A percentile compares a stretch with the other conserved stretches of the same genome.
These are phyloP conservation scores for Phortica okadai DNA, from an alignment of 2,888 invertebrate species.

Conservation along the genomic window DNA sequence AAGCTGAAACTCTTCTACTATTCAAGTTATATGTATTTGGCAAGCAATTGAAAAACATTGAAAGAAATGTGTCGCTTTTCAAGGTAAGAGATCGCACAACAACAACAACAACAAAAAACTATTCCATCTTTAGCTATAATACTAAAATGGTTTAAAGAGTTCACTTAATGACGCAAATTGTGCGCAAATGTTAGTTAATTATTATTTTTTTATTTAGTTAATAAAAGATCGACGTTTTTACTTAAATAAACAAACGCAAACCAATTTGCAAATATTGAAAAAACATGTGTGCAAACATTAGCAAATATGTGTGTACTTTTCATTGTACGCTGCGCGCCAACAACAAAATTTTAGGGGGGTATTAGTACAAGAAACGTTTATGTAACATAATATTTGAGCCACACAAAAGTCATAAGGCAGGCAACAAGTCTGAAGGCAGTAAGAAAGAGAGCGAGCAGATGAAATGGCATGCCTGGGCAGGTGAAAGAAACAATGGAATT, in stretches of 20 bases:
- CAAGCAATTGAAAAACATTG: slow-evolving; percentile 44
- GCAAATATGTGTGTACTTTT: neutral
- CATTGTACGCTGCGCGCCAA: neutral
- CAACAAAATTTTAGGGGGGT: neutral
- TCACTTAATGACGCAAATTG: slow-evolving; percentile 47
- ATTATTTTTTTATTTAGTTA: slow-evolving; percentile 17
- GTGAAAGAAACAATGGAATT: no score
- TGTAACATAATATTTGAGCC: no score
- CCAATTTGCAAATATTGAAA: slow-evolving; percentile 39
- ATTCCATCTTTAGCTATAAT: neutral
- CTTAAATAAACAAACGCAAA: slow-evolving; percentile 6
- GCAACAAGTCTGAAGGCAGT: no score
- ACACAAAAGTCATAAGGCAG: no score
- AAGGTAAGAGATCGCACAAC: slow-evolving; percentile 52
- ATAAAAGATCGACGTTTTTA: slow-evolving; percentile 38
- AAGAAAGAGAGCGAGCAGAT: no score
- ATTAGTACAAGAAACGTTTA: no score
- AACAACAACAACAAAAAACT: neutral
- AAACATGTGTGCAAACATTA: slow-evolving; percentile 60
- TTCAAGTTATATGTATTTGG: neutral
- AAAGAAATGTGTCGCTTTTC: slow-evolving; percentile 63
- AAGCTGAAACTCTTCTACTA: neutral
- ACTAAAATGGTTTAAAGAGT: neutral
- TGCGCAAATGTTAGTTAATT: neutral
- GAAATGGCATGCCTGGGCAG: no score